These are phyloP conservation scores for Erannis defoliaria DNA, from an alignment of 2,888 invertebrate species.

Conservation along the genomic window DNA sequence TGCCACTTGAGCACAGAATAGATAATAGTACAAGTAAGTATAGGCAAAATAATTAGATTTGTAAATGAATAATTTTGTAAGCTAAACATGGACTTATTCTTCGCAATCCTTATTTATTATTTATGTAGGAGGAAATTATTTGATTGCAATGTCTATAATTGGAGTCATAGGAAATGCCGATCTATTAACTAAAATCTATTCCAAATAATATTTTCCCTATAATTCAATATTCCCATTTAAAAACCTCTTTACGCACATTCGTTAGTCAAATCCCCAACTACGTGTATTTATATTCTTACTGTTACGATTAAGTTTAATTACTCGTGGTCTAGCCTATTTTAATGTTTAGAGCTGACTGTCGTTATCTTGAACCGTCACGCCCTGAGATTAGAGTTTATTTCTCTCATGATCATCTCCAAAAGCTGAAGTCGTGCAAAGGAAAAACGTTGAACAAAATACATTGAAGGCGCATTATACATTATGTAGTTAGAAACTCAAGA, in stretches of 20 bases:
- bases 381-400: constrained; percentile 30
- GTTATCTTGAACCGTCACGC: constrained; percentile 54
- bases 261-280: too few relatives aligned
- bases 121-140: neutral
- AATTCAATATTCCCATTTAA: too few relatives aligned
- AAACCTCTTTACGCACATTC: too few relatives aligned
- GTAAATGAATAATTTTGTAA: neutral
- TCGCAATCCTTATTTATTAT: neutral
- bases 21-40: neutral
- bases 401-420: neutral
- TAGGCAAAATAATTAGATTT: neutral
- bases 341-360: constrained; percentile 56
- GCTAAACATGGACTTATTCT: too few relatives aligned
- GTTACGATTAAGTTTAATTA: too few relatives aligned
- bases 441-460: constrained; percentile 47
- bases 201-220: too few relatives aligned
- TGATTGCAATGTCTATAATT: neutral
- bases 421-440: neutral
- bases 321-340: too few relatives aligned
- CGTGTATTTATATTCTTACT: neutral
- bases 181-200: too few relatives aligned
- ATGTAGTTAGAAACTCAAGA: neutral
- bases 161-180: neutral
- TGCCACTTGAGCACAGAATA: neutral
- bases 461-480: constrained; percentile 14